phyloP scores from a whole-genome alignment of 1,140 invertebrate species.

The Arctopsyche grandis region DNA sequence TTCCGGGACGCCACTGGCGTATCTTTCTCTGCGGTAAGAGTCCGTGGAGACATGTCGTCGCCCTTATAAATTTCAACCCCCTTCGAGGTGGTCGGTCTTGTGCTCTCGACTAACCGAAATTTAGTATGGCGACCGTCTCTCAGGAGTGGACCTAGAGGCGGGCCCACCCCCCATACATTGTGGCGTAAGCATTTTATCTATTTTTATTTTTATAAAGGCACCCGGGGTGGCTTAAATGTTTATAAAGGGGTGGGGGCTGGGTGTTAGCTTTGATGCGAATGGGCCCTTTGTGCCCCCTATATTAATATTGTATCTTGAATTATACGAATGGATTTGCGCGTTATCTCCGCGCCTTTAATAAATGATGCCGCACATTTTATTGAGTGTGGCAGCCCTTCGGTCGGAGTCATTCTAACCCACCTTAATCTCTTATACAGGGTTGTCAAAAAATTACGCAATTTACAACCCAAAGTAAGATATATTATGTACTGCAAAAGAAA shows the following conservation, averaged over 20 bases:
- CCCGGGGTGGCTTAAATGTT: constrained; percentile 52
- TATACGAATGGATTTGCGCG: constrained; percentile 51
- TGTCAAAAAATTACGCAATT: neutral
- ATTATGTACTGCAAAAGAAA: too few relatives aligned
- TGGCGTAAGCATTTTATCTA: constrained; percentile 52
- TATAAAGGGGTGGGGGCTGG: constrained; percentile 48
- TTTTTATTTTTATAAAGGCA: constrained; percentile 52
- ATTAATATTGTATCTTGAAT: constrained; percentile 54
- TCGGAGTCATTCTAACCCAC: neutral
- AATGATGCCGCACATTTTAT: constrained; percentile 27
- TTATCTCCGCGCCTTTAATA: constrained; percentile 41
- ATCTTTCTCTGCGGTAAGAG: neutral
- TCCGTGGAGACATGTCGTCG: constrained; percentile 10
- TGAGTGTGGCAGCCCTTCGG: neutral
- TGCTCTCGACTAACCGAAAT: constrained; percentile 32
- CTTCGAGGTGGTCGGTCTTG: neutral
- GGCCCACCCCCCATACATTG: constrained; percentile 9
- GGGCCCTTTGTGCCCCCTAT: constrained; percentile 47
- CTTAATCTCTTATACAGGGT: neutral
- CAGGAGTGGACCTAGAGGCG: constrained; percentile 14
- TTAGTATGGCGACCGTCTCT: constrained; percentile 35
- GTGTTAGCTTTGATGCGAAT: constrained; percentile 23
- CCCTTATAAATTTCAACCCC: neutral
- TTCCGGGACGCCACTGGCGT: constrained; percentile 9
- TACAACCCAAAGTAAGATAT: too few relatives aligned